Evolutionary conservation across 2,888 invertebrate genomes (phyloP).

Genomic region (Drosophila macrospina): DNA sequence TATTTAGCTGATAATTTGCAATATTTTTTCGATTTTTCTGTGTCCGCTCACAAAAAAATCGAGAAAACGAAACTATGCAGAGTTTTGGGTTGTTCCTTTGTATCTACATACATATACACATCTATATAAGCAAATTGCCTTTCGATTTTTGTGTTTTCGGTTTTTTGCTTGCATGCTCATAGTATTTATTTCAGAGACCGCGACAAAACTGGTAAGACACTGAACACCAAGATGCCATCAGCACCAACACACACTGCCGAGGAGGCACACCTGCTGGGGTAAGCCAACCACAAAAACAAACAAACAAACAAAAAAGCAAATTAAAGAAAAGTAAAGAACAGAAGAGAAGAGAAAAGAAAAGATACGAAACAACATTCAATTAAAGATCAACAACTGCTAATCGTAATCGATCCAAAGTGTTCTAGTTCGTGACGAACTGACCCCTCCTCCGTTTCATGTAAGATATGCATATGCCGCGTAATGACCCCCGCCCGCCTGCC

Average conservation of each 20-base stretch:
- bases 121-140: slow-evolving; percentile 55
- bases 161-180: slow-evolving; percentile 86
- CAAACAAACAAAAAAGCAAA: background rate
- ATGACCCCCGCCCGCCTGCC: background rate
- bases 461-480: slow-evolving; percentile 41
- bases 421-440: background rate
- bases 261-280: slow-evolving; percentile 95
- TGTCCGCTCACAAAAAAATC: background rate
- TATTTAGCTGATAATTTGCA: slow-evolving; percentile 22
- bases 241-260: slow-evolving; percentile 88
- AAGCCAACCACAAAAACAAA: slow-evolving; percentile 86
- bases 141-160: slow-evolving; percentile 69
- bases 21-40: slow-evolving; percentile 2
- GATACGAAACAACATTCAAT: background rate
- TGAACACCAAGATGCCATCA: slow-evolving; percentile 86
- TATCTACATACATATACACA: slow-evolving; percentile 19
- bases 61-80: slow-evolving; percentile 10
- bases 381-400: slow-evolving; percentile 11
- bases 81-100: slow-evolving; percentile 39
- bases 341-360: slow-evolving; percentile 10
- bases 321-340: slow-evolving; percentile 9
- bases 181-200: slow-evolving; percentile 86
- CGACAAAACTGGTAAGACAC: slow-evolving; percentile 86
- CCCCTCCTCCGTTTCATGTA: slow-evolving; percentile 39
- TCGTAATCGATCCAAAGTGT: slow-evolving; percentile 20